phyloP scores from a whole-genome alignment of 2,797 vertebrate genomes.

The Anguilla anguilla region DNA sequence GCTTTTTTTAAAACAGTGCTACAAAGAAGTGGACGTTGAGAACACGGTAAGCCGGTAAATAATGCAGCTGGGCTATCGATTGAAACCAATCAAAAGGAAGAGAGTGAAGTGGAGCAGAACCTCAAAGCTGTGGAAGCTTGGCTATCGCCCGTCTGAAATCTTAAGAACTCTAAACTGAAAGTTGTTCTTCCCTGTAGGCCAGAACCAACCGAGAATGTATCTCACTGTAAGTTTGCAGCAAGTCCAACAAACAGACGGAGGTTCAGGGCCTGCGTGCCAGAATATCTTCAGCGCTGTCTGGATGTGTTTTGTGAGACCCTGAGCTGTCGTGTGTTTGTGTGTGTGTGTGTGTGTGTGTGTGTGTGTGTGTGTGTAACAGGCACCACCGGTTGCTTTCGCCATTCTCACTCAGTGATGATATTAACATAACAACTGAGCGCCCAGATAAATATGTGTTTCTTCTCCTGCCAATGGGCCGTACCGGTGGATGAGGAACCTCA shows the following conservation, averaged over 20 bases:
- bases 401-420: background rate
- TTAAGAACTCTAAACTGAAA: background rate
- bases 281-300: background rate
- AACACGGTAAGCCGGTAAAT: conserved; percentile 49
- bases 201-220: background rate
- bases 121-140: background rate
- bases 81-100: conserved; percentile 3
- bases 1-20: background rate
- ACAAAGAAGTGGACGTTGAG: conserved; percentile 31
- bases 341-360: too few relatives aligned
- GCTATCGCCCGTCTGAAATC: background rate
- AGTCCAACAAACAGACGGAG: background rate
- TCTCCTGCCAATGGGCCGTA: background rate
- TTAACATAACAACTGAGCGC: background rate
- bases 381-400: background rate
- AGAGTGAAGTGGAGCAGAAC: background rate
- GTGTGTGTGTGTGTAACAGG: background rate
- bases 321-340: background rate
- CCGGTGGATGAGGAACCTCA: background rate
- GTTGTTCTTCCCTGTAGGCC: background rate
- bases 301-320: background rate
- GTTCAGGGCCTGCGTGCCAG: background rate
- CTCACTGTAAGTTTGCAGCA: background rate
- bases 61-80: background rate
- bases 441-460: background rate